Evolutionary conservation across 2,113 vertebrate genomes (phyloP), one percentile per base, ranked within the genome.

Genomic region (Nematolebias whitei): DNA sequence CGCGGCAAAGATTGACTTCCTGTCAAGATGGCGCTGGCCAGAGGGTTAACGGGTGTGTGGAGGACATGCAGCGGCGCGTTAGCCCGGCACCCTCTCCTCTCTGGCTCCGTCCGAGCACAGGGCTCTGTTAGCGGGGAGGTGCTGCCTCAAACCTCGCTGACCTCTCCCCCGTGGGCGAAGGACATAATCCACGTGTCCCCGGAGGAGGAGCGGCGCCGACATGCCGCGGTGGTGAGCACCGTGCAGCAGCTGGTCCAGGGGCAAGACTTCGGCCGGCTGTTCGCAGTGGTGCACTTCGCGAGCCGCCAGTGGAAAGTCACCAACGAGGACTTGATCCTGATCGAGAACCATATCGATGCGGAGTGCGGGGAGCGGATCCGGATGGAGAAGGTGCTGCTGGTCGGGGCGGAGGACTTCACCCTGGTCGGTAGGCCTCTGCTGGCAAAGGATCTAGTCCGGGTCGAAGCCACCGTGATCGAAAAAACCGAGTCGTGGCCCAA

Each of bases 361-460:
- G 83, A 66, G 18, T 88, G 88, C 68, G 88, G 88, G 20, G 85
- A 88, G 2, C 77, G 79, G 50, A 83, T 90, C 76, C 76, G 78
- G 8, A 43, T 90, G 86, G 88, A 90, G 78, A 90, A 90, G 57
- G 88, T 90, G 58, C 79, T 90, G 58, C 74, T 90, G 66, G 83
- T 87, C 10, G 88, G 88, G 20, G 86, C 85, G 23, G 47, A 83
- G 63, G 82, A 90, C 41, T 90, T 90, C 83, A 85, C 83, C 29
- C 56, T 90, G 79, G 4, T 86, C 29, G 88, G 88, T 0, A 78
- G 88, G 66, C 88, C 88, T 0, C 68, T 90, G 52, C 76, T 90
- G 66, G 76, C 63, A 3, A 77, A 26, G 51, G 88, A 88, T 0
- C 76, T 90, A 47, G 86, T 86, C 58, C 18, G 83, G 12, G 9